Percentiles rank a stretch among this genome's conserved stretches.
Conservation (phyloP, 1,140 invertebrate genomes). For the Cyrtorhinus lividipennis region DNA sequence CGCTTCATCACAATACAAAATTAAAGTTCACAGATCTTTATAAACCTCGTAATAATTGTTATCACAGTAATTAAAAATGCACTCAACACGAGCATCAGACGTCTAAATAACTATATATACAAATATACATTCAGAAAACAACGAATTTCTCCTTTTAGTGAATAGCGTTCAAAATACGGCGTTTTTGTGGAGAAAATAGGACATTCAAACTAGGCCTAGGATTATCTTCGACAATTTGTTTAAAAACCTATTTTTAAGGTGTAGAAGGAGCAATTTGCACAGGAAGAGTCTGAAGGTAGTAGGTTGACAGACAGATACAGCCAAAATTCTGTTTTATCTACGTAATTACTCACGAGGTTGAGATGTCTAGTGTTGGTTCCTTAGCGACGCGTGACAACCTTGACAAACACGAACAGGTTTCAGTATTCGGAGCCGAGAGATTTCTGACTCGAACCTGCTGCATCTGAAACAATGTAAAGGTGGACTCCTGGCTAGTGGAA, state of each 20-base stretch:
- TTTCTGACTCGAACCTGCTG: constrained; percentile 88
- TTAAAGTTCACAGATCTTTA: constrained; percentile 1
- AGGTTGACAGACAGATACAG: background rate
- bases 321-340: background rate
- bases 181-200: background rate
- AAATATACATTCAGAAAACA: background rate
- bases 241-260: background rate
- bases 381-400: constrained; percentile 49
- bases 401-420: constrained; percentile 86
- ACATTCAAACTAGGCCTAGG: background rate
- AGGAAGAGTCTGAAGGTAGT: background rate
- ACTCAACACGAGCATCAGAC: background rate
- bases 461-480: too few species aligned
- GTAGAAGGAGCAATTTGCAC: background rate
- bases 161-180: background rate
- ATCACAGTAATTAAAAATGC: background rate
- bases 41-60: constrained; percentile 3
- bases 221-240: background rate
- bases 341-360: background rate
- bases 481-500: too few species aligned
- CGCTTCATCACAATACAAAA: background rate
- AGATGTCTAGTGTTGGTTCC: background rate
- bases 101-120: background rate
- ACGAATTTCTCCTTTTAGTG: background rate
- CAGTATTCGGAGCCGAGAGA: constrained; percentile 72